phyloP scores from a whole-genome alignment of 2,888 invertebrate species.

The Miltochrista miniata region DNA sequence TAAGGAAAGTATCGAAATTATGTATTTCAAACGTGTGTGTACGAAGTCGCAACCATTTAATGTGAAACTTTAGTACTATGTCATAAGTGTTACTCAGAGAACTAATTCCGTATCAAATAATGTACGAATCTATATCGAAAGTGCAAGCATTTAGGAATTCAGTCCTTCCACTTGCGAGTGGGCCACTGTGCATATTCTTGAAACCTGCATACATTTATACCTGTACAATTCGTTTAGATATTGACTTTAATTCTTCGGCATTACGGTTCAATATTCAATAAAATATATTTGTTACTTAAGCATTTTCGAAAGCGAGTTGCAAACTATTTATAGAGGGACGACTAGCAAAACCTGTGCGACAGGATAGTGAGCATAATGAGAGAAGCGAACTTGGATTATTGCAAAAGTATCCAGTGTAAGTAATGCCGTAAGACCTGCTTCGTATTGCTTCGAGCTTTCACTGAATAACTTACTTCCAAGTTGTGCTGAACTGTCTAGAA shows the following conservation, averaged over 20 bases:
- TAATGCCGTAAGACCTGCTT: constrained; percentile 36
- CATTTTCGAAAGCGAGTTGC: constrained; percentile 32
- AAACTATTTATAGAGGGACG: constrained; percentile 74
- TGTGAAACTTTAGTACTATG: constrained; percentile 21
- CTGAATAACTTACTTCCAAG: background rate
- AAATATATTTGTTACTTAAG: constrained; percentile 19
- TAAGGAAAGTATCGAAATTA: too few relatives aligned
- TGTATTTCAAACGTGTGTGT: too few relatives aligned
- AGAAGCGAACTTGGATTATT: constrained; percentile 58
- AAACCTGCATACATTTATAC: constrained; percentile 6
- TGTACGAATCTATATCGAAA: constrained; percentile 68
- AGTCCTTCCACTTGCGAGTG: constrained; percentile 71
- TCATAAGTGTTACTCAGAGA: constrained; percentile 43
- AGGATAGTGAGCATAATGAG: constrained; percentile 67
- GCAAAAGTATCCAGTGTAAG: constrained; percentile 53
- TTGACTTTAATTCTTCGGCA: background rate
- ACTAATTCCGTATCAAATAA: constrained; percentile 53
- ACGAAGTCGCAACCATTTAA: background rate
- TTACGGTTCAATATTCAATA: constrained; percentile 34
- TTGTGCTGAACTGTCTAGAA: background rate
- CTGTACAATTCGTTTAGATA: background rate
- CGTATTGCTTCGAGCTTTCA: constrained; percentile 9
- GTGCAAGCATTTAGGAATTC: constrained; percentile 75
- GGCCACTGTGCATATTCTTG: constrained; percentile 55
- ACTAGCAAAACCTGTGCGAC: constrained; percentile 74